Conservation (phyloP, 2,797 vertebrate species). For the Sandelia bainsii region DNA sequence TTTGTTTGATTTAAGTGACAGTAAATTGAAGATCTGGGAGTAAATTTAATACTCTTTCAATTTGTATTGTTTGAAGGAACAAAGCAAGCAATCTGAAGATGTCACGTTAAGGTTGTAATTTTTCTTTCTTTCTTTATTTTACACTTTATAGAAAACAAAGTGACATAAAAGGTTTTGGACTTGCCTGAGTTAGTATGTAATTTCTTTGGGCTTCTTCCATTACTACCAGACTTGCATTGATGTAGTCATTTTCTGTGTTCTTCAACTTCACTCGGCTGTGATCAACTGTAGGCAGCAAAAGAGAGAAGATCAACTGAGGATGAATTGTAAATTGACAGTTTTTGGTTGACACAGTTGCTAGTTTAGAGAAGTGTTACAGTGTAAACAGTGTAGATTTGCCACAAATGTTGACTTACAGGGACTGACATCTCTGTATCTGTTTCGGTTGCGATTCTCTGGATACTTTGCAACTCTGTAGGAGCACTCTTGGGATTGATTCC, state of each 20-base stretch:
- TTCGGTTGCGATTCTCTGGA: constrained; percentile 95
- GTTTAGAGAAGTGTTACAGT: neutral
- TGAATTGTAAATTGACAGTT: constrained; percentile 7
- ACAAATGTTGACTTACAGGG: constrained; percentile 90
- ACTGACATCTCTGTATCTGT: constrained; percentile 99
- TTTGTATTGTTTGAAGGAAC: no score
- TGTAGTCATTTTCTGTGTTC: constrained; percentile 95
- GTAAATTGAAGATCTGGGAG: no score
- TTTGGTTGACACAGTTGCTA: neutral
- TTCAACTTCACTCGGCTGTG: constrained; percentile 96
- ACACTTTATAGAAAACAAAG: no score
- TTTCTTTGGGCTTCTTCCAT: constrained; percentile 94
- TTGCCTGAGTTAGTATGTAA: constrained; percentile 96
- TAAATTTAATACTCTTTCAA: no score
- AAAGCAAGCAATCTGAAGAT: no score
- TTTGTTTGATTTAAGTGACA: neutral
- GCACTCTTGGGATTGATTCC: constrained; percentile 93
- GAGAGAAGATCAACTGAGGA: neutral
- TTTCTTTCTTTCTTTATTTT: no score
- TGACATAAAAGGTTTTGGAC: constrained; percentile 36
- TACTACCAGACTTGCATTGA: constrained; percentile 94
- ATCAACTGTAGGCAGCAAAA: constrained; percentile 85
- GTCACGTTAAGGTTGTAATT: no score
- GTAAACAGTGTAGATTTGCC: constrained; percentile 15
- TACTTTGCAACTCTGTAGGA: constrained; percentile 95